Evolutionary conservation across 2,888 invertebrate species (phyloP), one percentile per base, ranked within the genome.

Genomic region (Drosophila infuscata): DNA sequence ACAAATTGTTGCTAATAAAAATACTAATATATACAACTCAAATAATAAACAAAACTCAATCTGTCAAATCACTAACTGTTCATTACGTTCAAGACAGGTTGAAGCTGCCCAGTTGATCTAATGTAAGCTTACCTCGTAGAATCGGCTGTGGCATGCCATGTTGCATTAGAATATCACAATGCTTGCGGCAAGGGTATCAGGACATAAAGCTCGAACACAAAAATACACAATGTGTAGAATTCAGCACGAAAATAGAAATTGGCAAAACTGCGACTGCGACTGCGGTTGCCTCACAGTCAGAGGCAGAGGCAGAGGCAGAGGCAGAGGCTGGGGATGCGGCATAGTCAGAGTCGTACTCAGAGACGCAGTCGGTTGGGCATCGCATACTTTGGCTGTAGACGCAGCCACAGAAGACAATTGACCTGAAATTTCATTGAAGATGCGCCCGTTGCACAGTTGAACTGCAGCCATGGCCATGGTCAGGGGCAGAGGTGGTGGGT

Each of bases 341-440:
- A 53, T 11, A 54, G 54, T 35, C 5, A 25, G 1, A 15, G 30
- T 36, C 29, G 11, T 54, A 36, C n/a, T 38, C 41, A 15, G 7
- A 49, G 49, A 49, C 8, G 30, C 25, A 48, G 25, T 49, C 29
- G 17, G 2, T 49, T 8, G 5, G 49, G 29, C 2, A 15, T 25
- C 46, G 25, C 46, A 25, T 46, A 46, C 7, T 25, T 46, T 8
- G 8, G 46, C 46, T 46, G 15, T 15, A 70, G 82, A 63, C 71
- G 74, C 70, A 71, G 88, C 83, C 79, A 71, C 79, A 76, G 81
- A 89, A 87, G 79, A 89, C 90, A 90, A 88, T 88, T 88, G 88
- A 88, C 88, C 88, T 90, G 82, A 89, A 88, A 89, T 83, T 88
- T 82, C 84, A 78, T 83, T 83, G 90, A 87, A 90, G 90, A 86